Base-by-base conservation (phyloP, 2,113 vertebrate species). In the Oplegnathus fasciatus region DNA sequence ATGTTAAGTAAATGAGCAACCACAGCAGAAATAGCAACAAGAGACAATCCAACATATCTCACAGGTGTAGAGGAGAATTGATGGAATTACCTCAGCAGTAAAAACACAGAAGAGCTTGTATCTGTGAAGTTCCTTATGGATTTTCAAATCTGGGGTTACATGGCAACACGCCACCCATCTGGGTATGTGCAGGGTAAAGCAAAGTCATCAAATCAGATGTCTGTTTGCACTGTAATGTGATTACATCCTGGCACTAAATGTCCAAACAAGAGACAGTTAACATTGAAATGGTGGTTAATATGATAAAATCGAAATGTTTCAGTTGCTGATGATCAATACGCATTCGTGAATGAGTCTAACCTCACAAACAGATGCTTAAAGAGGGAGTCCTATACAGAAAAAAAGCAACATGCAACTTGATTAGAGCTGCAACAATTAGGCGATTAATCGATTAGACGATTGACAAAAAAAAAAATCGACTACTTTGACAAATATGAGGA, bases 11-110 rank as follows among this genome's bases (percentile, higher is more conserved):
- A 72, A 67, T 65, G 26, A 77, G 34, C 34, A 26, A 32, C 32
- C 28, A 64, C 4, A 7, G 73, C 40, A 1, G 55, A 68, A 44
- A 70, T 58, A 82, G 40, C 37, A 48, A 9, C 20, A 37, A 13
- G 18, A 76, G n/a, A 22, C 57, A 52, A 66, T 60, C 65, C 42
- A 62, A 46, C 48, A 79, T 44, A 82, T 84, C 65, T 60, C 44
- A 57, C 72, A 22, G 14, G 42, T 70, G 13, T 61, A n/a, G 54
- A 73, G 55, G 28, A 48, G 71, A 64, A 57, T 0, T 52, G 26
- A 18, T 15, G 54, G 55, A 44, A 22, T 42, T 20, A 66, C n/a
- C 20, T 72, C 44, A 48, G 66, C 67, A 69, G 44, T 8, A 69
- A 69, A 20, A 28, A 60, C 28, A 60, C 57, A 48, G 13, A 34